Evolutionary conservation across 1,140 invertebrate species (phyloP), one percentile per base, ranked within the genome.

Genomic region (Antheraea mylitta): DNA sequence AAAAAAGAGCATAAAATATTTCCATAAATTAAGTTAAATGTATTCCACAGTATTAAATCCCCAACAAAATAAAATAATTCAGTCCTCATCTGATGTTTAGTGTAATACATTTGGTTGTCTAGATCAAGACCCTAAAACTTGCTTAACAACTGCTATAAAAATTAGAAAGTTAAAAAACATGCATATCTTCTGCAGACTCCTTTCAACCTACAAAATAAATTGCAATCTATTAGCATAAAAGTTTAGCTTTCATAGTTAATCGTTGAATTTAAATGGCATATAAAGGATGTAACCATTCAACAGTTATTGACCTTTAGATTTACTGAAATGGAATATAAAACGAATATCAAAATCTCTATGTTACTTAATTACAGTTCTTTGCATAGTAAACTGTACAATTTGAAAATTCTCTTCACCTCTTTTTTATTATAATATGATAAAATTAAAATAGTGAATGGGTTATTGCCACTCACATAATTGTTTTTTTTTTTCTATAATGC

Each of bases 211-310:
- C 86, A 80, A 89, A 90, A 79, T 74, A 87, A 85, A 89, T 86
- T 90, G 87, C 87, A 92, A 88, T 90, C 87, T 91, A 91, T 89
- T 90, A 87, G 81, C 85, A 86, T 86, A 86, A 89, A 89, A 83
- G 68, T 78, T 81, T 74, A 74, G 75, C 83, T 88, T 89, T 86
- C 80, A 78, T 83, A 75, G 70, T 69, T 75, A 75, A 75, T 72
- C 70, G 73, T 75, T 69, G 65, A 75, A 75, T 75, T 75, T 73
- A 72, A 70, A 77, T 72, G 66, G 63, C 61, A 67, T 66, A 66
- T 72, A 73, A 73, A 79, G 74, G 77, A 77, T 76, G 72, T 74
- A 69, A 70, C 70, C 72, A 67, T 67, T 71, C 48, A 13, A 64
- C 61, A 74, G 77, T 77, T 79, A 79, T 73, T 79, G 77, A 78